Evolutionary conservation across 1,140 invertebrate genomes (phyloP), one percentile per base, ranked within the genome.

Genomic region (Drosophila nebulosa): DNA sequence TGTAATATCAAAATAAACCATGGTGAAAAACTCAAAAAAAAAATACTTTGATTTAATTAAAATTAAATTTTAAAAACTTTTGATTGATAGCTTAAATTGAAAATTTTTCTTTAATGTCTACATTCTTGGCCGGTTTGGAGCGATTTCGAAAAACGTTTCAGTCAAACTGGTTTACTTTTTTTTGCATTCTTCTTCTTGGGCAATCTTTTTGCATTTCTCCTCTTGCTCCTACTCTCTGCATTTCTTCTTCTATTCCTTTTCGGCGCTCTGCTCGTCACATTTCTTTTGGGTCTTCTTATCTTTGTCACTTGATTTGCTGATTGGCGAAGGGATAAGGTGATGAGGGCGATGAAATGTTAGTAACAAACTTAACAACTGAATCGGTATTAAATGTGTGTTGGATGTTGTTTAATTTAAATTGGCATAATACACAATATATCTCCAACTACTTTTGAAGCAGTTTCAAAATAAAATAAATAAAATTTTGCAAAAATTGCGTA

Each of bases 401-500:
- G 63, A 51, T 74, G 78, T 84, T 86, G 71, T 86, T 81, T 74
- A 86, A 80, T 80, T 65, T 71, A 66, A 78, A 85, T 78, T 71
- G 50, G 81, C 78, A 75, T 86, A 86, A 86, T 88, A 86, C 83
- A 85, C 30, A 32, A 32, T 4, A 74, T 60, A 74, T 65, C 64
- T 59, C 39, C 16, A 64, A 64, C 74, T 64, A 75, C 76, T 76
- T 75, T 62, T 36, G 14, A 77, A 80, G 80, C 80, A 68, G 81
- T 50, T 10, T 67, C 46, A 42, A 36, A 70, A 74, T 81, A 78
- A 72, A 67, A 69, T 65, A 69, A 68, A 74, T 77, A 32, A 46
- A 77, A 72, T 69, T 77, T 78, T 63, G 66, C 77, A 77, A 74
- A 64, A 79, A 85, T 85, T 68, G 79, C 70, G 53, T 64, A 59